Percentiles rank a stretch among this genome's conserved stretches.
These are phyloP conservation scores for Poliocrania exsul DNA, from an alignment of 2,797 vertebrate species.

Conservation along the genomic window DNA sequence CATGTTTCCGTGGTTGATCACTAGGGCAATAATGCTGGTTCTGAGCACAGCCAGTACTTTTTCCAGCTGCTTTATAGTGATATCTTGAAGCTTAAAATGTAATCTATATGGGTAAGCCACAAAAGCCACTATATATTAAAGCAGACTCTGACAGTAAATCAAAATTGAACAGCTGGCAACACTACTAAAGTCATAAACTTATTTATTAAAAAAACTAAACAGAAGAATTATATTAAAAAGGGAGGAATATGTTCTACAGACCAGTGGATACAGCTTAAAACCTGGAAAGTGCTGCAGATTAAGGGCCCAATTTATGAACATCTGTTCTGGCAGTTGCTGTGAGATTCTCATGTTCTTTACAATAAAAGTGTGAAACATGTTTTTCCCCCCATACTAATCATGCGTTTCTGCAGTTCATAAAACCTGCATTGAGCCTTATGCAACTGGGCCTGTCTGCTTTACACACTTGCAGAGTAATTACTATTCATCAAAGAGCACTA, in stretches of 20 bases:
- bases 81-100: slow-evolving; percentile 75
- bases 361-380: slow-evolving; percentile 63
- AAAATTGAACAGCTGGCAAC: slow-evolving; percentile 71
- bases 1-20: slow-evolving; percentile 54
- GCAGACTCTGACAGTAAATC: slow-evolving; percentile 69
- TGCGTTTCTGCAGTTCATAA: slow-evolving; percentile 72
- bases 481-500: slow-evolving; percentile 4
- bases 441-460: slow-evolving; percentile 45
- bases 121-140: slow-evolving; percentile 76
- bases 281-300: slow-evolving; percentile 72
- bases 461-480: slow-evolving; percentile 57
- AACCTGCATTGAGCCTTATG: slow-evolving; percentile 30
- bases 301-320: slow-evolving; percentile 67
- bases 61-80: slow-evolving; percentile 73
- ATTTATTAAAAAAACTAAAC: slow-evolving; percentile 75
- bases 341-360: slow-evolving; percentile 62
- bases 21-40: slow-evolving; percentile 50
- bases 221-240: slow-evolving; percentile 73
- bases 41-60: slow-evolving; percentile 61
- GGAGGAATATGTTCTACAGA: slow-evolving; percentile 54
- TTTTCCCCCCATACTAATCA: not conserved
- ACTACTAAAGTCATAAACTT: slow-evolving; percentile 67
- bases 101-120: slow-evolving; percentile 72
- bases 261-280: slow-evolving; percentile 64
- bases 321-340: slow-evolving; percentile 68